Conservation (phyloP, 1,140 invertebrate species). For the Leptinotarsa lineolata region DNA sequence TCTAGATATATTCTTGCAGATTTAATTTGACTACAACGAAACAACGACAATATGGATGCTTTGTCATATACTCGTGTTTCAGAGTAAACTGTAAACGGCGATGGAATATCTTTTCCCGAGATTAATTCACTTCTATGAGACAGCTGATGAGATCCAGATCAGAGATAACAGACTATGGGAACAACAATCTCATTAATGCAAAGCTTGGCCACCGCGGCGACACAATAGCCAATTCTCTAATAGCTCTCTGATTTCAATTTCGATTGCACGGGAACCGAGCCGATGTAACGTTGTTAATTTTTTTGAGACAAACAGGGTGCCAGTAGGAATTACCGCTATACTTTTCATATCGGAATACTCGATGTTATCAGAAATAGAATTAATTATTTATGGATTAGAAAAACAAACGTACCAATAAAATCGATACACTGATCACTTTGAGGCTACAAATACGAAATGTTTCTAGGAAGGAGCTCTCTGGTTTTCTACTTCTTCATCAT, state of each 20-base stretch:
- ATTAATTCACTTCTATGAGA: constrained; percentile 45
- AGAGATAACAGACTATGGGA: constrained; percentile 43
- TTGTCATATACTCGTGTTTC: neutral
- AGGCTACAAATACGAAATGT: too few species aligned
- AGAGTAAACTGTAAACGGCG: neutral
- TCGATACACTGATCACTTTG: too few species aligned
- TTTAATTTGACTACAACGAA: too few species aligned
- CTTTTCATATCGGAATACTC: too few species aligned
- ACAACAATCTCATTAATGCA: constrained; percentile 49
- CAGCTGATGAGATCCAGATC: constrained; percentile 48
- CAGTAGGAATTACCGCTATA: too few species aligned
- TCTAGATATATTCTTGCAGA: too few species aligned
- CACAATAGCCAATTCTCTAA: constrained; percentile 32
- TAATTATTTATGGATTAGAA: too few species aligned
- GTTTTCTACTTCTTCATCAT: too few species aligned
- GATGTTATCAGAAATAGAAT: too few species aligned
- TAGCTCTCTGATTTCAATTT: constrained; percentile 19
- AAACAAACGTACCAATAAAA: too few species aligned
- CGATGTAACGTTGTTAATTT: neutral
- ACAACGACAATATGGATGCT: neutral
- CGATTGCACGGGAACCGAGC: constrained; percentile 7
- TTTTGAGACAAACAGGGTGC: too few species aligned
- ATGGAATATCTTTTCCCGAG: constrained; percentile 17
- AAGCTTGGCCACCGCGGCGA: constrained; percentile 38
- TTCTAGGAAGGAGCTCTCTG: too few species aligned